Evolutionary conservation across 2,888 invertebrate species (phyloP).

Genomic region (Dromius quadrimaculatus): DNA sequence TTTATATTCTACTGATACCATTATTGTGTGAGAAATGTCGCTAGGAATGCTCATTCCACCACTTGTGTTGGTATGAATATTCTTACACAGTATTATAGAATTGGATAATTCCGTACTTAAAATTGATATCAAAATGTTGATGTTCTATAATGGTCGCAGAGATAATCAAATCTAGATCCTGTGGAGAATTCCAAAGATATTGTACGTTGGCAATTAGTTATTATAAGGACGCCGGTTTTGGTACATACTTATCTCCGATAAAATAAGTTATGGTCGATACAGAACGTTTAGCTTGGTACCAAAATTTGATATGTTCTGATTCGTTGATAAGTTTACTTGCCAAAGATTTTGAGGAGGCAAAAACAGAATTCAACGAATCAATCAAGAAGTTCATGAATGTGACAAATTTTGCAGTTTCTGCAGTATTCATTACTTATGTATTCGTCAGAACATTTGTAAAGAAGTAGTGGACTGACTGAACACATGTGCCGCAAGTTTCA

Average conservation of each 20-base stretch:
- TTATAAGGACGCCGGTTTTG: too few relatives aligned
- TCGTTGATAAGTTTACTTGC: background rate
- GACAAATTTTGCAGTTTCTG: conserved; percentile 2
- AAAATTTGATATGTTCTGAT: background rate
- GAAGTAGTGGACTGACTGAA: conserved; percentile 4
- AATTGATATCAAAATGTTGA: too few relatives aligned
- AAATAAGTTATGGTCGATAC: background rate
- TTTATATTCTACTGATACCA: too few relatives aligned
- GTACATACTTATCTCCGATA: background rate
- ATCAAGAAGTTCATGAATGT: conserved; percentile 15
- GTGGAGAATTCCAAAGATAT: too few relatives aligned
- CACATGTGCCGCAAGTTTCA: background rate
- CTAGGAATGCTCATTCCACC: too few relatives aligned
- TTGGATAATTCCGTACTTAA: too few relatives aligned
- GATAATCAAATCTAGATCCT: too few relatives aligned
- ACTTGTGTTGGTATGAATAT: too few relatives aligned
- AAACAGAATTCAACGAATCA: conserved; percentile 8
- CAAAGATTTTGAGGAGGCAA: background rate
- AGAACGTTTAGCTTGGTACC: background rate
- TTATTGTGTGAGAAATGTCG: too few relatives aligned
- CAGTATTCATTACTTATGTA: background rate
- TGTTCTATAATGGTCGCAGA: too few relatives aligned
- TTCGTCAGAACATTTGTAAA: background rate
- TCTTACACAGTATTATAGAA: too few relatives aligned
- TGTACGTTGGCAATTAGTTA: too few relatives aligned